These are phyloP conservation scores for Guaruba guarouba DNA, from an alignment of 2,113 vertebrate genomes.

Conservation along the genomic window DNA sequence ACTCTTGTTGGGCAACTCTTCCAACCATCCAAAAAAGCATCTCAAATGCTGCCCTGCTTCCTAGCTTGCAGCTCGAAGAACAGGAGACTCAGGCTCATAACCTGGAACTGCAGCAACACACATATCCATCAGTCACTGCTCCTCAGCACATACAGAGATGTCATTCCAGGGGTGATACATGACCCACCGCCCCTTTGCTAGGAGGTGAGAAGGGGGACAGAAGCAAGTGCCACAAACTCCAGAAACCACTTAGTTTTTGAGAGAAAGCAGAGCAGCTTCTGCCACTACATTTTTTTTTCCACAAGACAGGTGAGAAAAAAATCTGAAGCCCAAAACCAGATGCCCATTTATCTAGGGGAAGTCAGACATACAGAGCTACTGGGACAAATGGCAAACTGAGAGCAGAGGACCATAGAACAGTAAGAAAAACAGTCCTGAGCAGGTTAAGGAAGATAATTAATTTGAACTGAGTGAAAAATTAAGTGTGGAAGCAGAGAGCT, in stretches of 20 bases:
- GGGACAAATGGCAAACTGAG: background rate
- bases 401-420: background rate
- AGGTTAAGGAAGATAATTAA: background rate
- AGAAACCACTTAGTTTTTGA: background rate
- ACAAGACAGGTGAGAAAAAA: background rate
- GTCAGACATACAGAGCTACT: background rate
- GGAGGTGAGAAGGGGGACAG: fast-evolving
- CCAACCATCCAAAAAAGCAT: fast-evolving
- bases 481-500: background rate
- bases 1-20: fast-evolving
- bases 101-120: fast-evolving
- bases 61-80: background rate
- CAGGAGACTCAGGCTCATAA: background rate
- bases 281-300: background rate
- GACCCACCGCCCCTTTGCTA: background rate
- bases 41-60: background rate
- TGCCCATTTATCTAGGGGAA: background rate
- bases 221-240: background rate
- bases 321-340: background rate
- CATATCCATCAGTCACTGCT: background rate
- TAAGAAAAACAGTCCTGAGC: background rate
- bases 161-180: background rate
- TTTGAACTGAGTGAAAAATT: background rate
- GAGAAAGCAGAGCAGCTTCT: background rate
- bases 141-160: background rate